A percentile compares a stretch with the other conserved stretches of the same genome.
Conservation (phyloP, 2,797 vertebrate genomes). For the Micrastur ruficollis region DNA sequence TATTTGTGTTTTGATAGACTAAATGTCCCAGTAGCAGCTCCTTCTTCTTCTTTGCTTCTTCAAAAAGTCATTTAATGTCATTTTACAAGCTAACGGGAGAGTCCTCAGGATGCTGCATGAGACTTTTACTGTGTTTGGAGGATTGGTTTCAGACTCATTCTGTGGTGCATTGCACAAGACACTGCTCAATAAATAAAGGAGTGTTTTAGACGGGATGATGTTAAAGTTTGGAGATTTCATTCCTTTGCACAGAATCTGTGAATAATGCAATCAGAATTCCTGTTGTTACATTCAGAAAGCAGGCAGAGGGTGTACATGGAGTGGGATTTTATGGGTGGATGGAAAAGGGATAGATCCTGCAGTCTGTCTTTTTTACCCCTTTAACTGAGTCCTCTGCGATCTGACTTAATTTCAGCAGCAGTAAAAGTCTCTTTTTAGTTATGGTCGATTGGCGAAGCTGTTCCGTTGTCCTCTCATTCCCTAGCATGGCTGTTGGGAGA, state of each 20-base stretch:
- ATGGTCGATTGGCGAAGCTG: rapidly evolving
- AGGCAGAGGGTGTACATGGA: background rate
- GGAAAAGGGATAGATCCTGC: background rate
- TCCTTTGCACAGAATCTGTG: background rate
- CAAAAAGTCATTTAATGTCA: slow-evolving; percentile 60
- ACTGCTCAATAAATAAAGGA: background rate
- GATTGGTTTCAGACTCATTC: background rate
- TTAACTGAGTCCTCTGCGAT: background rate
- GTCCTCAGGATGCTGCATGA: background rate
- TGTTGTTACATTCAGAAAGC: background rate
- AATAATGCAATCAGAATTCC: background rate
- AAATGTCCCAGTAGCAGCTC: slow-evolving; percentile 53
- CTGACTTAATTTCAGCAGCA: background rate
- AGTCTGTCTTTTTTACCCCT: background rate
- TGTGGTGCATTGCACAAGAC: background rate
- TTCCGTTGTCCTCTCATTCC: background rate
- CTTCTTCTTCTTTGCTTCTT: slow-evolving; percentile 50
- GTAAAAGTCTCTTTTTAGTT: background rate
- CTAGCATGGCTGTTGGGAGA: background rate
- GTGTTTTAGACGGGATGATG: background rate
- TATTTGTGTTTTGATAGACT: slow-evolving; percentile 73
- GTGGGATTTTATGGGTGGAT: background rate
- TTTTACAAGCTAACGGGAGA: slow-evolving; percentile 12
- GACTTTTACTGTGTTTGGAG: slow-evolving; percentile 12
- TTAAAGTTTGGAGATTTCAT: background rate